These are phyloP conservation scores for Orthosia gracilis DNA, from an alignment of 2,888 invertebrate genomes.

Conservation along the genomic window DNA sequence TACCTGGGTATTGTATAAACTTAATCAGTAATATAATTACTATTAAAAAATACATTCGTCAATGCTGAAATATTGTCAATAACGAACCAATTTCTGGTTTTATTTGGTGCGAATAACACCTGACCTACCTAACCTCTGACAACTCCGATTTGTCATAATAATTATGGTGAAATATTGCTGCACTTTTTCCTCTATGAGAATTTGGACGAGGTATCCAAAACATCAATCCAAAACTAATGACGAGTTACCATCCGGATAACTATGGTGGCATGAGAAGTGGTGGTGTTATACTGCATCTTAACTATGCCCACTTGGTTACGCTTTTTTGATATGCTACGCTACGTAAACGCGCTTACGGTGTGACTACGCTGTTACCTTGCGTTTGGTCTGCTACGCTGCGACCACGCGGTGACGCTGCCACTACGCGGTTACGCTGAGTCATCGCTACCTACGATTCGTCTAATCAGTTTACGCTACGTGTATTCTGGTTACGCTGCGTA, in stretches of 20 bases:
- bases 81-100: conserved; percentile 27
- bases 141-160: no score
- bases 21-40: background rate
- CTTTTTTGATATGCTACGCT: no score
- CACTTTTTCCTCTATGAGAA: conserved; percentile 7
- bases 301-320: no score
- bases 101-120: background rate
- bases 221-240: background rate
- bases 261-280: background rate
- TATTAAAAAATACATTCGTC: background rate
- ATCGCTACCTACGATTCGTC: background rate
- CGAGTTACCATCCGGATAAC: no score
- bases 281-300: no score
- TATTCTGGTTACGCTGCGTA: background rate
- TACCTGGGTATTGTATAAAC: background rate
- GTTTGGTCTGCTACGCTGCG: background rate
- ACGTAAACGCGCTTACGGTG: no score
- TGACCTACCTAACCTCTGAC: conserved; percentile 5
- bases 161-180: background rate
- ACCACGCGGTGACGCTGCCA: background rate
- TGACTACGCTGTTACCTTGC: background rate
- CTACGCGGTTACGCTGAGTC: background rate
- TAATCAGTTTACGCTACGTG: background rate
- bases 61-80: conserved; percentile 4
- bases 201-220: background rate